Base-by-base conservation (phyloP, 2,113 vertebrate species). In the Pelobates fuscus region DNA sequence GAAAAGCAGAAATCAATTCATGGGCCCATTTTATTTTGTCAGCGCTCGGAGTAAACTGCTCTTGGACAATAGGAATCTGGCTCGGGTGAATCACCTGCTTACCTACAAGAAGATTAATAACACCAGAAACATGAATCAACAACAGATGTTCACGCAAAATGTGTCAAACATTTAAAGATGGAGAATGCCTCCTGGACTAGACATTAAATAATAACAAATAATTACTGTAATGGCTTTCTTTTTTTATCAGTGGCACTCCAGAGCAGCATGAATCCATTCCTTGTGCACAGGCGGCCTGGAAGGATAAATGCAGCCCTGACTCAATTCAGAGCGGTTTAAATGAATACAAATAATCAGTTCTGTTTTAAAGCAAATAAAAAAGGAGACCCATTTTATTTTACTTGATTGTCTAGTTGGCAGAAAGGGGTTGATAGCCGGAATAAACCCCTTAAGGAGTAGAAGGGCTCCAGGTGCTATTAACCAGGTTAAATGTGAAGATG, bases 51-150 rank as follows among this genome's bases (percentile, higher is more conserved):
- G 95, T 95, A 84, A 99, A 99, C 88, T 97, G 94, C 74, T 96
- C 94, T 83, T 99, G 97, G 78, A 99, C 97, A 82, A 91, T 85
- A 43, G 91, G 84, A 77, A 99, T 88, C 89, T 98, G 97, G 83
- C 90, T 94, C 20, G 97, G 97, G 87, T 99, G 97, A 88, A 99
- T 98, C 83, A 98, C 95, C 91, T 98, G 96, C 87, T 98, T 99
- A 86, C 97, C 97, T 95, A 89, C 71, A 78, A 86, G 79, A 84
- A 88, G 84, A 82, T 86, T 80, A 83, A 85, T 80, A 87, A 88
- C 82, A 85, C 59, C 64, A 67, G 83, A 86, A 84, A 83, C 81
- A 84, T 65, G 57, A 78, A 86, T 84, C 71, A 79, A 84, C 86
- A 84, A 83, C 83, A 87, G 85, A 90, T 84, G 84, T 84, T 88